A percentile compares a stretch with the other conserved stretches of the same genome.
These are phyloP conservation scores for Phortica okadai DNA, from an alignment of 2,888 invertebrate species.

Conservation along the genomic window DNA sequence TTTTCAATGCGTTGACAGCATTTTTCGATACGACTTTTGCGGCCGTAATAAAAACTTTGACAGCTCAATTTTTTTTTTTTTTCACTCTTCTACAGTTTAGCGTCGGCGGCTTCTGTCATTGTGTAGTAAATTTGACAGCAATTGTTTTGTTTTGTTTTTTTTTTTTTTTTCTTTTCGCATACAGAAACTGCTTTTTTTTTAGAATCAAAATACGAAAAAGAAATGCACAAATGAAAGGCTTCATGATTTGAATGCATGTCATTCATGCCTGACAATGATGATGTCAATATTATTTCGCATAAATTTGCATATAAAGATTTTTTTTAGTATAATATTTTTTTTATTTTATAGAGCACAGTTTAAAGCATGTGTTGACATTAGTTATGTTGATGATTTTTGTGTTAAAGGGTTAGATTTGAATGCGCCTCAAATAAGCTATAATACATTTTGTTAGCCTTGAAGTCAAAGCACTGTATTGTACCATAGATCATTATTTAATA, in stretches of 20 bases:
- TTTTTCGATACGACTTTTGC: conserved; percentile 21
- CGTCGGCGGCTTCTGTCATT: conserved; percentile 46
- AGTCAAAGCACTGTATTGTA: no score
- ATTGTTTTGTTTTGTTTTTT: conserved; percentile 48
- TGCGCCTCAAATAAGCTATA: no score
- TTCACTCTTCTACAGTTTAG: conserved; percentile 33
- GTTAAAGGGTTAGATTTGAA: no score
- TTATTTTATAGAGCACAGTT: no score
- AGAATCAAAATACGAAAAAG: neutral
- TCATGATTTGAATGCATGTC: neutral
- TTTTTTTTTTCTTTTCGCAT: no score
- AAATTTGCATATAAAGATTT: conserved; percentile 15
- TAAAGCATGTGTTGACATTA: neutral
- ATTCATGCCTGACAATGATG: conserved; percentile 52
- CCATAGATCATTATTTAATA: no score
- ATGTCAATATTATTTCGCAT: conserved; percentile 60
- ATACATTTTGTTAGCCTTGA: no score
- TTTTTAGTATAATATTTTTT: neutral
- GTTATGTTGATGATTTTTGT: neutral
- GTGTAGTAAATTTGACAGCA: conserved; percentile 63
- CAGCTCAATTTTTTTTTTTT: conserved; percentile 61
- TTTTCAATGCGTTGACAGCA: conserved; percentile 5
- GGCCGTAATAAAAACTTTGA: conserved; percentile 52
- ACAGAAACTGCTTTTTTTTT: neutral
- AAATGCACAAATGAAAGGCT: no score